Evolutionary conservation across 2,888 invertebrate species (phyloP).

Genomic region (Polietes domitor): DNA sequence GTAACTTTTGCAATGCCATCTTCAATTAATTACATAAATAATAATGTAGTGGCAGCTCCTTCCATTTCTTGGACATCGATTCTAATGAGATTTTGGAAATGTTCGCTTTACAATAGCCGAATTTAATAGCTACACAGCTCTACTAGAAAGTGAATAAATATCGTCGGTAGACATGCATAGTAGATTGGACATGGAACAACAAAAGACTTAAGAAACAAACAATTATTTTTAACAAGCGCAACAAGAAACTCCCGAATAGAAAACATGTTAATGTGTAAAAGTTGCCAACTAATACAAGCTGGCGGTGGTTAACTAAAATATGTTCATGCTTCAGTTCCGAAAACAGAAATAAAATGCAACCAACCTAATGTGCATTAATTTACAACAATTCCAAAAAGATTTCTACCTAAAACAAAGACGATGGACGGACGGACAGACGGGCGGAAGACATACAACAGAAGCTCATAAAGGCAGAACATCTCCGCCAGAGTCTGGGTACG

Average conservation of each 20-base stretch:
- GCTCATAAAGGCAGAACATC: background rate
- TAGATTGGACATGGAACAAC: background rate
- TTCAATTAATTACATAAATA: no score
- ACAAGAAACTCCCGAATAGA: background rate
- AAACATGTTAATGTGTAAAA: constrained; percentile 34
- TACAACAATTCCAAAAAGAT: constrained; percentile 45
- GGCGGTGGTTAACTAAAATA: constrained; percentile 26
- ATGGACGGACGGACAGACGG: background rate
- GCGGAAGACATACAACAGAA: background rate
- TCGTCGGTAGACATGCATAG: background rate
- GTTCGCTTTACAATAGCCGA: no score
- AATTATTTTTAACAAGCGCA: background rate
- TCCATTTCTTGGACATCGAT: no score
- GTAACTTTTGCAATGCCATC: no score
- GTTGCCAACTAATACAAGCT: constrained; percentile 15
- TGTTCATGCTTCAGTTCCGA: constrained; percentile 52
- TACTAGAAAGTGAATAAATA: constrained; percentile 12
- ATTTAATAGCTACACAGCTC: no score
- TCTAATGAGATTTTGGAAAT: no score
- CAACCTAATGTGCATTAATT: constrained; percentile 42
- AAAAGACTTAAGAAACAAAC: background rate
- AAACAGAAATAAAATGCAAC: constrained; percentile 23
- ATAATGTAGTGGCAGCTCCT: no score
- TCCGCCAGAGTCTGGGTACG: background rate
- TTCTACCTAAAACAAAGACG: constrained; percentile 21